Evolutionary conservation across 2,113 vertebrate species (phyloP).

Genomic region (Cricetomys ansorgei): DNA sequence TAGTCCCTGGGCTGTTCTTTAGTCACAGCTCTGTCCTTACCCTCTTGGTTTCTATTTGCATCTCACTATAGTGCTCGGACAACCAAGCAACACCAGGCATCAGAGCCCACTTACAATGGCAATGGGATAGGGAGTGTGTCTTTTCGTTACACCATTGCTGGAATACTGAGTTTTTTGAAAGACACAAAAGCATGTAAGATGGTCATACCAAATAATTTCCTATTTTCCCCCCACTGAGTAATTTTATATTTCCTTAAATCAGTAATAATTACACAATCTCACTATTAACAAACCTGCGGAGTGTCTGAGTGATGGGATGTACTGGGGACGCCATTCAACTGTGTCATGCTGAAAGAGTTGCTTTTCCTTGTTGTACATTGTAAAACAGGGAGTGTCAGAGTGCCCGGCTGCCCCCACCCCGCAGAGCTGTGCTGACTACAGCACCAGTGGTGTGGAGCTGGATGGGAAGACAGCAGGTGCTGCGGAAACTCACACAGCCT

Average conservation of each 20-base stretch:
- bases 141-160: neutral
- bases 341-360: neutral
- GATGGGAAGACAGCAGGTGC: neutral
- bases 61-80: no score
- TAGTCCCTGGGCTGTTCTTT: neutral
- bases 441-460: fast-evolving
- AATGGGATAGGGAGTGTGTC: neutral
- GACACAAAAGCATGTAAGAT: neutral
- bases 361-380: neutral
- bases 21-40: neutral
- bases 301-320: neutral
- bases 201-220: neutral
- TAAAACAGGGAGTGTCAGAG: neutral
- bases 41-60: neutral
- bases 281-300: neutral
- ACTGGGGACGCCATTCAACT: no score
- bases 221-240: no score
- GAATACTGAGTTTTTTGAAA: neutral
- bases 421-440: neutral
- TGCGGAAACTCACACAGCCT: neutral
- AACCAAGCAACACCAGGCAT: neutral
- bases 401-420: neutral
- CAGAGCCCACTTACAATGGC: neutral
- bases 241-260: neutral
- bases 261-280: neutral